Evolutionary conservation across 2,113 vertebrate genomes (phyloP), one percentile per base, ranked within the genome.

Genomic region (Microcebus tavaratra): DNA sequence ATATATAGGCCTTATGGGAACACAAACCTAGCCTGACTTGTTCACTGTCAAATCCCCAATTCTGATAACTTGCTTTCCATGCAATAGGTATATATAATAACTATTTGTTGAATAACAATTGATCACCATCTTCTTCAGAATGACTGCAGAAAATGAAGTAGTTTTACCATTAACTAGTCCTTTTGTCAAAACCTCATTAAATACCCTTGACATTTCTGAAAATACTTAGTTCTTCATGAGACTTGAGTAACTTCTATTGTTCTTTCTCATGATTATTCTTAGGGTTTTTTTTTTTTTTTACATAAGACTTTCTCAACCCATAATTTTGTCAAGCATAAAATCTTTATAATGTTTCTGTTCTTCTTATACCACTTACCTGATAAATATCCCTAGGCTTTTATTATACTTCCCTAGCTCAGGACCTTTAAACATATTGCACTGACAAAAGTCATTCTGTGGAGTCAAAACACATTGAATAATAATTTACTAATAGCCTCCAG

Each of bases 391-490:
- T 92, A 25, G 9, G 21, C 6, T 92, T 91, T 94, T 89, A 79
- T 42, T 95, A 42, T 42, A 91, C 91, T 84, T 97, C 36, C 94
- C 57, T 96, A 63, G n/a, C 23, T 83, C 5, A 95, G 87, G 21
- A 84, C 79, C 39, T 86, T 96, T 94, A 92, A 68, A 25, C 21
- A 59, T 55, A 78, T 27, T 92, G 17, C 29, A 80, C 1, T 80
- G 73, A 88, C 57, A 92, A 91, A 90, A 97, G 67, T 91, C 39
- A 88, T 96, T 94, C 23, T 45, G 8, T 78, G 48, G 27, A 83
- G 25, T 80, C 10, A 97, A 96, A 92, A n/a, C 70, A 78, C 12
- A 76, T 21, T 65, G 29, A 92, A 48, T 80, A 68, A 23, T 88
- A 68, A 65, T 95, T 96, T 90, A 45, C 21, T 42, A 57, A 91